Evolutionary conservation across 2,888 invertebrate species (phyloP), one percentile per base, ranked within the genome.

Genomic region (Kuschelorhynchus macadamiae): DNA sequence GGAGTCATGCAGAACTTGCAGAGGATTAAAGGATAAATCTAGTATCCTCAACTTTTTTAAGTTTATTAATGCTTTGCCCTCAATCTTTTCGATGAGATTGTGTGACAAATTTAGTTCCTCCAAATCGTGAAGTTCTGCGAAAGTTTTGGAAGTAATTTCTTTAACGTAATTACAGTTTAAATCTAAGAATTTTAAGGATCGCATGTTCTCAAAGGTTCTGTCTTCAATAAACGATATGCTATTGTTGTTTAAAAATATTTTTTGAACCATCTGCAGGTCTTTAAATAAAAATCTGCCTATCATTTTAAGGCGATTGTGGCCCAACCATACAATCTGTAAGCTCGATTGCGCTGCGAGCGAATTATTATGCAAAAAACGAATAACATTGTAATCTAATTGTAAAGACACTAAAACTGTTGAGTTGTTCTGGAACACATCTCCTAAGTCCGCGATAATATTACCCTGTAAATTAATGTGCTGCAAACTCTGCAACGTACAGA

Each of bases 251-350:
- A 95, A 84, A 82, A 94, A 93, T 44, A 95, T 86, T 75, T 93
- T 87, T 79, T 93, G 92, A 75, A 95, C 90, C 74, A 91, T 88
- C 49, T 90, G 85, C 63, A 95, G 87, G 82, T 95, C 94, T 73
- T 88, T 88, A 81, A 96, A 95, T 66, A 95, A 85, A 11, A 90
- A 88, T 17, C 89, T 87, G 66, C 91, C 91, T 60, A 96, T 86
- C 63, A 89, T 85, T 64, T 88, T 89, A 69, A 96, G 85, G 77
- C 91, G 88, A 83, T 96, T 96, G 83, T 93, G 91, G 57, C 92
- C 92, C 72, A 96, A 85, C 92, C 94, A 94, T 90, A 96, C 91
- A 78, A 94, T 93, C 84, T 94, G 91, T 62, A 95, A 91, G 78
- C 91, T 92, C 2, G 90, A 89, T 82, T 95, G 94, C 36, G 92